Percentiles rank a stretch among this genome's conserved stretches.
These are phyloP conservation scores for Gouania willdenowi DNA, from an alignment of 2,797 vertebrate species.

Conservation along the genomic window DNA sequence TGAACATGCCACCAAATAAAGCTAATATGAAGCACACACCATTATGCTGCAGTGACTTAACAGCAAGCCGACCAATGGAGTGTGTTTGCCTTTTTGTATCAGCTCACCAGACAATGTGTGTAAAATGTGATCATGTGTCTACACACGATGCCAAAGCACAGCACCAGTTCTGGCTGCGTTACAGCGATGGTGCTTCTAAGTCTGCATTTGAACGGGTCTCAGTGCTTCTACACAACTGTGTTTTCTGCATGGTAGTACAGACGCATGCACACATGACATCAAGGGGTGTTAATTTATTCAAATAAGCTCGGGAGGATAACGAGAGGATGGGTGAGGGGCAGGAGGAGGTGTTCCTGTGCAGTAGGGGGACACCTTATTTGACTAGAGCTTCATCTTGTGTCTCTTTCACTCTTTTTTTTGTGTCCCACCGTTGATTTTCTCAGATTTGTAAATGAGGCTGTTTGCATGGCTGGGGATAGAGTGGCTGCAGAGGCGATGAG, in stretches of 20 bases:
- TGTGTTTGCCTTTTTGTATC: constrained; percentile 50
- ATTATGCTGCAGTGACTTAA: constrained; percentile 58
- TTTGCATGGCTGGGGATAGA: constrained; percentile 45
- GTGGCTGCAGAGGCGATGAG: constrained; percentile 3
- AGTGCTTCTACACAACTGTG: constrained; percentile 12
- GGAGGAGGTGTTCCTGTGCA: constrained; percentile 29
- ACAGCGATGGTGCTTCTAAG: constrained; percentile 10
- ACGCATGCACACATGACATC: constrained; percentile 51
- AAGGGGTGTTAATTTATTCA: constrained; percentile 82
- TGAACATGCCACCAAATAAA: constrained; percentile 48
- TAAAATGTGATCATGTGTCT: constrained; percentile 25
- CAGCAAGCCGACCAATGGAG: constrained; percentile 40
- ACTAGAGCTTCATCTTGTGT: constrained; percentile 55
- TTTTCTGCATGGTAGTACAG: constrained; percentile 24
- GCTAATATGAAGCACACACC: constrained; percentile 53
- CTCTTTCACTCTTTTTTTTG: constrained; percentile 14
- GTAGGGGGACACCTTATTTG: constrained; percentile 47
- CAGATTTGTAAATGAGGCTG: constrained; percentile 50
- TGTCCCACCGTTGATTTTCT: constrained; percentile 1
- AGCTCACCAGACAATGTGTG: constrained; percentile 41
- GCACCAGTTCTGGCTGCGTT: constrained; percentile 30
- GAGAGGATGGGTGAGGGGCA: constrained; percentile 60
- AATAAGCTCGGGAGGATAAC: constrained; percentile 74
- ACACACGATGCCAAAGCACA: constrained; percentile 26
- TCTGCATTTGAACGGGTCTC: constrained; percentile 20